These are phyloP conservation scores for Ceratina australensis DNA, from an alignment of 1,140 invertebrate species.

Conservation along the genomic window DNA sequence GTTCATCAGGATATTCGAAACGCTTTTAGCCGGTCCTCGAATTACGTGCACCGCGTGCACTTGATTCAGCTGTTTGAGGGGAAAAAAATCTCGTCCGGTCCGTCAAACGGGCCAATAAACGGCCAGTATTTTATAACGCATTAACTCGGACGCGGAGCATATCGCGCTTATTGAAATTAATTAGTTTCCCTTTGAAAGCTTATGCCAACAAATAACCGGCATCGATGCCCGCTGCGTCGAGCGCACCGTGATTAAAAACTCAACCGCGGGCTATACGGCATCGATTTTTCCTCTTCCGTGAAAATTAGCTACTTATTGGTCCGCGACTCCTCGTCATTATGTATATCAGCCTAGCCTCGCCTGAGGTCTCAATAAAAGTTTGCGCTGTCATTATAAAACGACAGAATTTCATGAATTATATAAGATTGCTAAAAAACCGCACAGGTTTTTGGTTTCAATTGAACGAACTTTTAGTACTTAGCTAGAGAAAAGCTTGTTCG, in stretches of 20 bases:
- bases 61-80: too few species aligned
- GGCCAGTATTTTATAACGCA: conserved; percentile 7
- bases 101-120: neutral
- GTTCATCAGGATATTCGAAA: neutral
- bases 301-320: neutral
- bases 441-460: neutral
- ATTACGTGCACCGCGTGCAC: neutral
- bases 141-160: neutral
- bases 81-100: neutral
- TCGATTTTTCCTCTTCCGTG: conserved; percentile 3
- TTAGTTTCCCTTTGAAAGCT: conserved; percentile 24
- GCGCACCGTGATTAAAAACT: conserved; percentile 29
- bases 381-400: too few species aligned
- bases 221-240: neutral
- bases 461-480: neutral
- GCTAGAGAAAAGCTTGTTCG: conserved; percentile 10
- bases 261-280: neutral
- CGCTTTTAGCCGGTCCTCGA: neutral
- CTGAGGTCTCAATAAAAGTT: too few species aligned
- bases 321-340: too few species aligned
- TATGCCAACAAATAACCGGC: neutral
- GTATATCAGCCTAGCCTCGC: too few species aligned
- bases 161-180: conserved; percentile 20
- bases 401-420: too few species aligned
- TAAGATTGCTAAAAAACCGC: too few species aligned